Evolutionary conservation across 2,797 vertebrate species (phyloP).

Genomic region (Perodicticus potto): DNA sequence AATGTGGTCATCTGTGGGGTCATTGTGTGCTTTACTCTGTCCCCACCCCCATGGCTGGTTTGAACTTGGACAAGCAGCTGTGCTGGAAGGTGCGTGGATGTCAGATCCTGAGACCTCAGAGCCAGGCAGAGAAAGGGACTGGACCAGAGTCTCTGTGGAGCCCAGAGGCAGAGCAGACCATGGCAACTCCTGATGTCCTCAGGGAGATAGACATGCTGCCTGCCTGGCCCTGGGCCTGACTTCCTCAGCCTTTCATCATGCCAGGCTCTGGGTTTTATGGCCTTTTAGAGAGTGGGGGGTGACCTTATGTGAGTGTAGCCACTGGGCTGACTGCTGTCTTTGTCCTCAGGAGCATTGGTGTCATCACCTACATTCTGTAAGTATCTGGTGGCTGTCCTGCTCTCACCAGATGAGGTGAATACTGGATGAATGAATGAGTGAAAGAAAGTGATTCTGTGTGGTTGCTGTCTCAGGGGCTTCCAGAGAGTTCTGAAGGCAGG

Average conservation of each 20-base stretch:
- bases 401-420: too few relatives aligned
- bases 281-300: too few relatives aligned
- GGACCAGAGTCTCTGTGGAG: background rate
- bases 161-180: background rate
- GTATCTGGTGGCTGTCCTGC: slow-evolving; percentile 81
- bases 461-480: background rate
- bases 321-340: background rate
- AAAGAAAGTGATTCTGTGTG: background rate
- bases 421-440: background rate
- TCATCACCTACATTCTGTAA: slow-evolving; percentile 99
- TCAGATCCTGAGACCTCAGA: background rate
- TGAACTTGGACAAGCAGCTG: background rate
- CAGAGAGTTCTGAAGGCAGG: background rate
- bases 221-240: background rate
- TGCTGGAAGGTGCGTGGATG: too few relatives aligned
- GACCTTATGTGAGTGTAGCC: background rate
- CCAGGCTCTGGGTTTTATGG: accelerated
- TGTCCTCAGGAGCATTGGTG: slow-evolving; percentile 95
- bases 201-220: background rate
- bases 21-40: background rate
- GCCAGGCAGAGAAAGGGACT: background rate
- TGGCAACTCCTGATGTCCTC: background rate
- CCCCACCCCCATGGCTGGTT: accelerated
- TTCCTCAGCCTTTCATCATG: background rate
- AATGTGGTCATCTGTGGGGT: background rate